Evolutionary conservation across 92 coral and sea anemone genomes (phyloP), one percentile per base, ranked within the genome.

Genomic region (Isaurus tuberculatus): DNA sequence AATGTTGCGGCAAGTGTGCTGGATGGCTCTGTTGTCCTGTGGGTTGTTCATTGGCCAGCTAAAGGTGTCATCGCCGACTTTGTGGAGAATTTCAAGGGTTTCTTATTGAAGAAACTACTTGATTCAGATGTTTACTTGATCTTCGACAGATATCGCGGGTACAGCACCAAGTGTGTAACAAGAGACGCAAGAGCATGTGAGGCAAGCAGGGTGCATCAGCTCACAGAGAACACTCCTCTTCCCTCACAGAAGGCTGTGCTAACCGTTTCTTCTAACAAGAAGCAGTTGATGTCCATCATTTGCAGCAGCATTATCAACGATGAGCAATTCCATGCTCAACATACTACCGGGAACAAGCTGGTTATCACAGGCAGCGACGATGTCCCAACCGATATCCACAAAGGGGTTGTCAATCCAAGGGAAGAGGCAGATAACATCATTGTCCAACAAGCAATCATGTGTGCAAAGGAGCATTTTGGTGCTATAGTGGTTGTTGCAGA

Each of bases 351-450:
- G 43, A 37, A 53, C 61, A 89, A 80, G 83, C 58, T 89, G 43
- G 92, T 85, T 20, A 72, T 89, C 55, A 60, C 37, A 73, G 70
- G 81, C 17, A 40, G 9, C 46, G 53, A 75, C 67, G 61, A 86
- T 33, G 66, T 61, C 83, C 91, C 93, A 6, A 87, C 88, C 23
- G 88, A 92, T 80, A 92, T 92, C 64, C 87, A 80, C 86, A 79
- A 31, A 75, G 93, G 93, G 1, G 86, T 75, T 51, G 87, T 87
- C 28, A 80, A 80, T 65, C 46, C 79, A 68, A 89, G 90, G 84
- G 86, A 92, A 43, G 93, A 89, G 69, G 93, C 91, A 2, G 93
- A 89, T 51, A 89, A 86, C 71, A 86, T 89, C 83, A 89, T 80
- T 19, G 87, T 40, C n/a, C 92, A 85, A 30, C 89, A 92, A 79